These are phyloP conservation scores for Leptinotarsa texana DNA, from an alignment of 1,140 invertebrate species.

Conservation along the genomic window DNA sequence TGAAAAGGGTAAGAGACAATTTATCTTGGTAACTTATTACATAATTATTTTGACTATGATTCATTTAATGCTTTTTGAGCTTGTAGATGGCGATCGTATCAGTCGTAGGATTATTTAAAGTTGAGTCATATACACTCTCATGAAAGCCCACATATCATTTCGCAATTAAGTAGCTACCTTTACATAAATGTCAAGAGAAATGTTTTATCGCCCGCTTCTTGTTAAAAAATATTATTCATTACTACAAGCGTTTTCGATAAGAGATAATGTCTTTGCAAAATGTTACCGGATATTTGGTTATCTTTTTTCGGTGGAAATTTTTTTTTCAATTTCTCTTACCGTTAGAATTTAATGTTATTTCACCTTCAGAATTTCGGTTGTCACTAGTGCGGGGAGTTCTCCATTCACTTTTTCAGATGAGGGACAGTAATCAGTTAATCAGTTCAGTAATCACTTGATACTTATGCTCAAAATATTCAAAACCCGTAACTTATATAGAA, in stretches of 20 bases:
- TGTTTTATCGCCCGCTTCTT: not conserved
- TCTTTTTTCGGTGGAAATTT: not conserved
- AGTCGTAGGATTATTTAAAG: not conserved
- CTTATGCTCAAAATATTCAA: too few species aligned
- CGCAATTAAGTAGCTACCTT: not conserved
- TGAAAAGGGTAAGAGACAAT: too few species aligned
- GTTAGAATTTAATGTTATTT: not conserved
- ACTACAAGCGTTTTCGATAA: not conserved
- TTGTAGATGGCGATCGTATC: not conserved
- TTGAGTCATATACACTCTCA: not conserved
- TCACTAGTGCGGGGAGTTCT: too few species aligned
- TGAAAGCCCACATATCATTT: slow-evolving; percentile 3
- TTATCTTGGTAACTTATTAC: too few species aligned
- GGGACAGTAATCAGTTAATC: too few species aligned
- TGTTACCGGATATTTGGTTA: not conserved
- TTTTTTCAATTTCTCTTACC: not conserved
- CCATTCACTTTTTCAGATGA: too few species aligned
- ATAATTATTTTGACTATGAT: too few species aligned
- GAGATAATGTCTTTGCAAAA: not conserved
- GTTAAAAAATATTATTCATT: not conserved
- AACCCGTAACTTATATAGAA: too few species aligned
- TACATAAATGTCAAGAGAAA: slow-evolving; percentile 6
- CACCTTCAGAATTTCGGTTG: not conserved
- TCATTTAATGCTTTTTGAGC: too few species aligned
- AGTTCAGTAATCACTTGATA: too few species aligned